Evolutionary conservation across 1,140 invertebrate genomes (phyloP), one percentile per base, ranked within the genome.

Genomic region (Drosophila quadrilineata): DNA sequence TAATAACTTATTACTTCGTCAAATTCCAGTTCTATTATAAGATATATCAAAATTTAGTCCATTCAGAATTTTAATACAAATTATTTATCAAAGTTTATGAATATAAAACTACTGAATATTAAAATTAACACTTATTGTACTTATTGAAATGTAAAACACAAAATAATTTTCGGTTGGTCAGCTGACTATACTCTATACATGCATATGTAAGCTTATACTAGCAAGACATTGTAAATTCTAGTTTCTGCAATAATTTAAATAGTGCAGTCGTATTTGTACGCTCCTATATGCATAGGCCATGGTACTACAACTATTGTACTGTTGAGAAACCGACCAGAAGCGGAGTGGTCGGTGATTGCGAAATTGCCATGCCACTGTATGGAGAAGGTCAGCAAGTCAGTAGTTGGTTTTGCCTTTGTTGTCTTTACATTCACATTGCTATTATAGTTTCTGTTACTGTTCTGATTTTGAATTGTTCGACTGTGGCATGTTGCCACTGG

Each of bases 351-450:
- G 40, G 21, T 68, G 46, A 54, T 79, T 79, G 76, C 74, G 62
- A 75, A 74, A 75, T 71, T 56, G 74, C 62, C 65, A 62, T 65
- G 49, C 41, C 76, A 62, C 33, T 16, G 35, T 45, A 28, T 68
- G 45, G 72, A 72, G 76, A 82, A 80, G 76, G 76, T 82, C 77
- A 82, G 36, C 76, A 31, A 69, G 68, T 84, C 36, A 53, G 24
- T 58, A 53, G 21, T 14, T 54, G 45, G 46, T 36, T n/a, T n/a
- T 68, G 19, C 57, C 43, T 56, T 68, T 68, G 65, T 56, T 68
- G 43, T 48, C 49, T 58, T 31, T 62, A 26, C 56, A 60, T 66
- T 66, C 63, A 66, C 63, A 60, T 66, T 66, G 46, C 53, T 66
- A 21, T 8, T 38, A 35, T 54, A 46, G 24, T 62, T 54, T 53